Percentiles rank a stretch among this genome's conserved stretches.
Conservation (phyloP, 1,140 invertebrate genomes). For the Drosophila nigromelanica region DNA sequence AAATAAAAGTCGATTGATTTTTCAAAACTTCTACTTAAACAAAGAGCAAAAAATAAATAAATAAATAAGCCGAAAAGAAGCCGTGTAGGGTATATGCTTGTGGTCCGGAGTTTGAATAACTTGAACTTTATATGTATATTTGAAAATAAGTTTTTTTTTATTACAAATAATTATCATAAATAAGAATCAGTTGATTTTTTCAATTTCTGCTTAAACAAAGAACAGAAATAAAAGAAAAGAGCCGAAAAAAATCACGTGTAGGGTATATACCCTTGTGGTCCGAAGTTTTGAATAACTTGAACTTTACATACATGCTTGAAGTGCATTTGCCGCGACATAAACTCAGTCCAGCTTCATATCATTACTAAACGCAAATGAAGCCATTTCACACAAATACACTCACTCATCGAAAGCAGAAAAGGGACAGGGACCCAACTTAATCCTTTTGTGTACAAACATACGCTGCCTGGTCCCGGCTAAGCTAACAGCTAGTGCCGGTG, state of each 20-base stretch:
- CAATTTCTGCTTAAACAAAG: too few relatives aligned
- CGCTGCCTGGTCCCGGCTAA: constrained; percentile 32
- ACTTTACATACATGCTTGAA: constrained; percentile 2
- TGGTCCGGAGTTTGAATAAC: not conserved
- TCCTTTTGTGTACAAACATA: constrained; percentile 76
- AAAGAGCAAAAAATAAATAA: too few relatives aligned
- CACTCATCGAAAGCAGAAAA: constrained; percentile 4
- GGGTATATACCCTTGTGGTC: not conserved
- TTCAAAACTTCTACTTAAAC: too few relatives aligned
- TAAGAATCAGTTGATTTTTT: too few relatives aligned
- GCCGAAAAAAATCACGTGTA: too few relatives aligned
- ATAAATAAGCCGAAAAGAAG: too few relatives aligned
- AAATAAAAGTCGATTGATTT: not conserved
- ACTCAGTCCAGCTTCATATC: constrained; percentile 29
- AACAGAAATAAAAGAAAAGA: too few relatives aligned
- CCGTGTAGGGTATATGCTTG: not conserved
- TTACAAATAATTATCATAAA: too few relatives aligned
- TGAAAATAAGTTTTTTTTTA: too few relatives aligned
- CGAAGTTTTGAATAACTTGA: not conserved
- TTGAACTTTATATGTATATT: too few relatives aligned
- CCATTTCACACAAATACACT: constrained; percentile 51
- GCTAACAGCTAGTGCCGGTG: constrained; percentile 11
- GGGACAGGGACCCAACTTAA: constrained; percentile 56
- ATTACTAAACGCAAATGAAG: constrained; percentile 67
- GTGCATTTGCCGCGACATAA: constrained; percentile 21